These are phyloP conservation scores for Neolamprologus ventralis DNA, from an alignment of 2,113 vertebrate genomes.

Conservation along the genomic window DNA sequence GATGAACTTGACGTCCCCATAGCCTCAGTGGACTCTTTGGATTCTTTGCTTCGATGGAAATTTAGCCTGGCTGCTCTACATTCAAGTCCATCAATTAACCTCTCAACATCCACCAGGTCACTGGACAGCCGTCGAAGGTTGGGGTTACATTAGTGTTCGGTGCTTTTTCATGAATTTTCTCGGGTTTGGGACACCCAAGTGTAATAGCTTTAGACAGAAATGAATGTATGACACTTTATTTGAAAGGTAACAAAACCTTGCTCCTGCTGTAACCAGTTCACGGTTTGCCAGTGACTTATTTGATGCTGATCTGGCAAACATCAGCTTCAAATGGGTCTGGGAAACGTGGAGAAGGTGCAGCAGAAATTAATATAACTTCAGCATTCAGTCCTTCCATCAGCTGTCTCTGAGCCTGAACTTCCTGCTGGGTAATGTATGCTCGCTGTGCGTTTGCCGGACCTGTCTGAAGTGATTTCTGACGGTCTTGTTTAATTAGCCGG, in stretches of 20 bases:
- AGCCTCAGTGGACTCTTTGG: background rate
- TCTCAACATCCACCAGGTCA: background rate
- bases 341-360: background rate
- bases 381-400: background rate
- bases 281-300: background rate
- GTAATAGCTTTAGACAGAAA: background rate
- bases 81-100: background rate
- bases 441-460: conserved; percentile 17
- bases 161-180: background rate
- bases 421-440: conserved; percentile 26
- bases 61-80: background rate
- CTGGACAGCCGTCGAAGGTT: background rate
- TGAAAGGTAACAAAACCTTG: background rate
- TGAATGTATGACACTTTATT: background rate
- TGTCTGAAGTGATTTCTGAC: conserved; percentile 33
- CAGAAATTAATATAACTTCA: background rate
- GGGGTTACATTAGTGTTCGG: background rate
- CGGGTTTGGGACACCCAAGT: background rate
- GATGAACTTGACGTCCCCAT: background rate
- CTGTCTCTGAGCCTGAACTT: background rate
- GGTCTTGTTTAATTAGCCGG: conserved; percentile 41
- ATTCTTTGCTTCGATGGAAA: background rate
- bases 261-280: background rate
- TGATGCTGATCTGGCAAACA: background rate
- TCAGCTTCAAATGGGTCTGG: background rate